These are phyloP conservation scores for Intellagama lesueurii DNA, from an alignment of 2,797 vertebrate species.

Conservation along the genomic window DNA sequence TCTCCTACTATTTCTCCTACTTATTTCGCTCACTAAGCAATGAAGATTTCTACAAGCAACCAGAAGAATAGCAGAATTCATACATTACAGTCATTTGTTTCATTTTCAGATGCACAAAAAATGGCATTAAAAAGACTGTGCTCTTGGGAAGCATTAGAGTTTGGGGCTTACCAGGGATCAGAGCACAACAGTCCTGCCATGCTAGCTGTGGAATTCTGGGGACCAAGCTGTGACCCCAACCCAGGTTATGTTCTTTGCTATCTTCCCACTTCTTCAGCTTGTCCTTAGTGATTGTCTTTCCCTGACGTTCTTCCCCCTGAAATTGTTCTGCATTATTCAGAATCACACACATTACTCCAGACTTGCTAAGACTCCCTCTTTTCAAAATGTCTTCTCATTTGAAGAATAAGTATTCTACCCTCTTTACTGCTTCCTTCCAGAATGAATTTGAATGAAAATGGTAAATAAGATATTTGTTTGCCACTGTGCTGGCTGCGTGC, in stretches of 20 bases:
- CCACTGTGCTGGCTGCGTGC: constrained; percentile 36
- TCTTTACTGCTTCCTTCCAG: constrained; percentile 50
- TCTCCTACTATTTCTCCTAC: no score
- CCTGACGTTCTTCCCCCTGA: not conserved
- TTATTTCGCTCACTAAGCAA: constrained; percentile 45
- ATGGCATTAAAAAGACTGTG: not conserved
- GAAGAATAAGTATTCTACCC: constrained; percentile 8
- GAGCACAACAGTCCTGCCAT: no score
- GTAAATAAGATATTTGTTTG: constrained; percentile 57
- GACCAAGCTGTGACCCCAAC: not conserved
- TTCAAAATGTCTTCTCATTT: constrained; percentile 12
- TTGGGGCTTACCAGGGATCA: not conserved
- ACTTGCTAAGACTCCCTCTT: not conserved
- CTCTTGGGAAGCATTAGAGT: constrained; percentile 13
- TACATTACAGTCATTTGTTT: constrained; percentile 11
- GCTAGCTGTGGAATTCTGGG: not conserved
- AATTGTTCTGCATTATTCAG: not conserved
- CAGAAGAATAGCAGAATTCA: constrained; percentile 49
- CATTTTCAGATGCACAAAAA: constrained; percentile 32
- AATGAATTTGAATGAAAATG: constrained; percentile 61
- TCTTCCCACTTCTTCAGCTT: not conserved
- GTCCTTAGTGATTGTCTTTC: not conserved
- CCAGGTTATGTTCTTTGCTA: not conserved
- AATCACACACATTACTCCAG: not conserved
- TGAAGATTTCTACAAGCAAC: constrained; percentile 17